Conservation (phyloP, 2,113 vertebrate genomes). For the Polypterus senegalus region DNA sequence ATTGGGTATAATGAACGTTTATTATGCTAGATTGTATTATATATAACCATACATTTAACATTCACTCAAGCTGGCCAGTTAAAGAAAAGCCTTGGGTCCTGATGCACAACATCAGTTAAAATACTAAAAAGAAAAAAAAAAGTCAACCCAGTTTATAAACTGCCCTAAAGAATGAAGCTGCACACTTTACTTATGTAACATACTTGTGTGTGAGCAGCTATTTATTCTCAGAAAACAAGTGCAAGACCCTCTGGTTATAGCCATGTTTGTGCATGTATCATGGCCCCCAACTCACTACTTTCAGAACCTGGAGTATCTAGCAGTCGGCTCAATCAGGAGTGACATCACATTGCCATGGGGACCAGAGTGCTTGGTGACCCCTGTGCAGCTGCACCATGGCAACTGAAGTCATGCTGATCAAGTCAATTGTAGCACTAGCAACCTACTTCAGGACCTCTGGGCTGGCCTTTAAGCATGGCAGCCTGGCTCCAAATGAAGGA, state of each 20-base stretch:
- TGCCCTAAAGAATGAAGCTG: too few relatives aligned
- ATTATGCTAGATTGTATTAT: constrained; percentile 55
- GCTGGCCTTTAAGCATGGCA: too few relatives aligned
- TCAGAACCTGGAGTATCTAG: background rate
- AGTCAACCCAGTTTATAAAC: background rate
- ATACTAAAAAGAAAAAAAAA: background rate
- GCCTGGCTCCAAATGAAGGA: constrained; percentile 45
- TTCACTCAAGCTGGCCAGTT: constrained; percentile 57
- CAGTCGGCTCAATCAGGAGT: background rate
- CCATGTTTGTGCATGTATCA: background rate
- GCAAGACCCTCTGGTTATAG: background rate
- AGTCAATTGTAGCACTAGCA: background rate
- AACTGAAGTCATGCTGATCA: background rate
- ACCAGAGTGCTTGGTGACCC: too few relatives aligned
- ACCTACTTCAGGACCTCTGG: too few relatives aligned
- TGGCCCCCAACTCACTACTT: background rate
- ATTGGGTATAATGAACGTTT: constrained; percentile 35
- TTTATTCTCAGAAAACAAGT: background rate
- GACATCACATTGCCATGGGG: background rate
- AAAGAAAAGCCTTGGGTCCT: constrained; percentile 63
- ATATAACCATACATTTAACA: constrained; percentile 54
- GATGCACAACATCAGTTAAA: constrained; percentile 13
- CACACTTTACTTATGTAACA: too few relatives aligned
- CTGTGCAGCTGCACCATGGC: background rate
- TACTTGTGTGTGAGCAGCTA: too few relatives aligned